Conservation (phyloP, 2,888 invertebrate species). For the Papilio elwesi region DNA sequence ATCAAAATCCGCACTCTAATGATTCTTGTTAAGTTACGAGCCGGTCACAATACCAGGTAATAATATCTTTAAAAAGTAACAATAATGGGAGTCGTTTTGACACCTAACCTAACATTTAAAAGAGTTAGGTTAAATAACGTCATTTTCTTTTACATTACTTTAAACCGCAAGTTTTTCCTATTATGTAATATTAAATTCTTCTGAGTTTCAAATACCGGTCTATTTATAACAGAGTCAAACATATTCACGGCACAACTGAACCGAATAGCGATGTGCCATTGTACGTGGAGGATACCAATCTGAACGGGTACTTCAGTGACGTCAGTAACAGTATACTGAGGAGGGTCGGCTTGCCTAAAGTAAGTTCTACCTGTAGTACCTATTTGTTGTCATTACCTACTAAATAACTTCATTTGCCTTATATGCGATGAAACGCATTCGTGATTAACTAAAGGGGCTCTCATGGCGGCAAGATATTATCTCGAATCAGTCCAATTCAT, state of each 20-base stretch:
- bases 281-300: conserved; percentile 60
- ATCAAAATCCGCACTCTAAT: too few relatives aligned
- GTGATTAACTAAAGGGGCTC: too few relatives aligned
- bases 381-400: too few relatives aligned
- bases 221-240: conserved; percentile 55
- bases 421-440: too few relatives aligned
- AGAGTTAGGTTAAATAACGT: background rate
- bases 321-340: conserved; percentile 66
- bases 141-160: background rate
- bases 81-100: background rate
- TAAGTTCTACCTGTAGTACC: conserved; percentile 40
- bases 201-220: conserved; percentile 4
- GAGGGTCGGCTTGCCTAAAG: conserved; percentile 58
- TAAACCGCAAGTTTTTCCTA: background rate
- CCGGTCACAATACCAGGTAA: too few relatives aligned
- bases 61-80: background rate
- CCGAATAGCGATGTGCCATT: conserved; percentile 60
- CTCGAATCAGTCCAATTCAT: too few relatives aligned
- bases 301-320: conserved; percentile 74
- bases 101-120: conserved; percentile 1
- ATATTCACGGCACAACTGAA: conserved; percentile 55
- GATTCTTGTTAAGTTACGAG: too few relatives aligned
- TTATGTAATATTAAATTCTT: background rate
- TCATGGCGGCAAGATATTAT: too few relatives aligned
- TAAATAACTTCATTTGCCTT: background rate